A percentile compares a stretch with the other conserved stretches of the same genome.
These are phyloP conservation scores for Paguma larvata DNA, from an alignment of 2,797 vertebrate genomes.

Conservation along the genomic window DNA sequence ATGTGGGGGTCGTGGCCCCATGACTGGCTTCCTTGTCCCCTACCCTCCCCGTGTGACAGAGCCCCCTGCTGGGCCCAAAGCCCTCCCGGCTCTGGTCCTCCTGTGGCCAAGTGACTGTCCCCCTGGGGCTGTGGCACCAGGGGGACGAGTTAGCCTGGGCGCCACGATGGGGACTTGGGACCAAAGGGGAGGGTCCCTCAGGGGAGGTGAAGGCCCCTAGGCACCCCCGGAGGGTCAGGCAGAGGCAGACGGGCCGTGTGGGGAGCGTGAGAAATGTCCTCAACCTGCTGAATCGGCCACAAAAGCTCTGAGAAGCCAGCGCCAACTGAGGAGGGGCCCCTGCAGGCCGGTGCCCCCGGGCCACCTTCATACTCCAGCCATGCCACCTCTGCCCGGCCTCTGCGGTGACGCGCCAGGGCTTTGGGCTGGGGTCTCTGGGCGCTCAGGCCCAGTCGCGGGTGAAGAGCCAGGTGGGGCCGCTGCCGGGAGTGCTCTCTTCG, in stretches of 20 bases:
- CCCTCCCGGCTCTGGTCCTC: neutral
- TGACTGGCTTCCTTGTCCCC: neutral
- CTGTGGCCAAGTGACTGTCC: neutral
- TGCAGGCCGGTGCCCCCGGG: neutral
- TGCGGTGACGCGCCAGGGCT: neutral
- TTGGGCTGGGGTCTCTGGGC: rapidly evolving
- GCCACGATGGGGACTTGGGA: neutral
- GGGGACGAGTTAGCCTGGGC: neutral
- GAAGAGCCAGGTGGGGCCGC: neutral
- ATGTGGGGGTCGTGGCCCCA: neutral
- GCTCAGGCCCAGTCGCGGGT: rapidly evolving
- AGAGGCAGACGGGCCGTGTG: rapidly evolving
- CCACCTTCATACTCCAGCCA: rapidly evolving
- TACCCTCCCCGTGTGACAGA: neutral
- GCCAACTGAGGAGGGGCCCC: neutral
- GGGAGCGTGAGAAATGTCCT: neutral
- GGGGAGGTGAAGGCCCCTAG: rapidly evolving
- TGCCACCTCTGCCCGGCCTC: neutral
- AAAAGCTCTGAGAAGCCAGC: neutral
- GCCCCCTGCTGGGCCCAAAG: neutral
- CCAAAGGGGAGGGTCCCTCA: neutral
- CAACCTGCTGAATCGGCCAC: neutral
- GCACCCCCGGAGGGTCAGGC: neutral
- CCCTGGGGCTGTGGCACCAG: rapidly evolving
- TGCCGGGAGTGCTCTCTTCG: neutral